Conservation (phyloP, 2,113 vertebrate genomes). For the Galbula dea region DNA sequence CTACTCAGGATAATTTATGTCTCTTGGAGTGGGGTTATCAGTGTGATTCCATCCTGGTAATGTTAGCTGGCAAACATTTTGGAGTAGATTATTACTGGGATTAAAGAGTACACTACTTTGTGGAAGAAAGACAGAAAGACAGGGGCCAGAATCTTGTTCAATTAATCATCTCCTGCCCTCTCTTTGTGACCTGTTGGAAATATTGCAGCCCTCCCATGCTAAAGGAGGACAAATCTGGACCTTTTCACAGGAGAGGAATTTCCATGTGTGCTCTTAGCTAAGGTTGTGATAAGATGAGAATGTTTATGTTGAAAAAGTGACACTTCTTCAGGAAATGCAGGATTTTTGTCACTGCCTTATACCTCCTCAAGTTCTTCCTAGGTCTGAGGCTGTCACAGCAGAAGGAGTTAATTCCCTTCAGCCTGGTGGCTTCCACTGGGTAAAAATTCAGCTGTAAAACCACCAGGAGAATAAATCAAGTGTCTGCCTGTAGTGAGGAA, state of each 20-base stretch:
- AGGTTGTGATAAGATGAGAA: neutral
- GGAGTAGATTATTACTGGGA: neutral
- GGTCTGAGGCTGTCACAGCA: neutral
- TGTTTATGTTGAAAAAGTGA: neutral
- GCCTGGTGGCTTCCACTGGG: neutral
- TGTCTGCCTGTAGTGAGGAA: neutral
- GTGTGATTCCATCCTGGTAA: neutral
- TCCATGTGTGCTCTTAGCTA: neutral
- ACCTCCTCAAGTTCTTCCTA: neutral
- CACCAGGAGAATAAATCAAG: neutral
- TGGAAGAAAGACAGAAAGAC: neutral
- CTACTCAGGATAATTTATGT: neutral
- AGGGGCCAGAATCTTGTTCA: neutral
- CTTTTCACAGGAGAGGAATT: no score
- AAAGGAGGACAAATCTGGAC: no score
- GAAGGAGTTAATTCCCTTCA: neutral
- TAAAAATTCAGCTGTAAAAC: neutral
- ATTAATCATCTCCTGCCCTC: neutral
- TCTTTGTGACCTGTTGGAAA: neutral
- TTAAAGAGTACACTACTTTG: neutral
- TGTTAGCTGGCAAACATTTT: neutral
- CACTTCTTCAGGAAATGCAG: neutral
- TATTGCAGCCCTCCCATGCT: accelerated
- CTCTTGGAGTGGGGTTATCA: neutral
- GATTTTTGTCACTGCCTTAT: neutral